A percentile compares a stretch with the other conserved stretches of the same genome.
phyloP scores from a whole-genome alignment of 2,113 vertebrate genomes.

The Datnioides undecimradiatus region DNA sequence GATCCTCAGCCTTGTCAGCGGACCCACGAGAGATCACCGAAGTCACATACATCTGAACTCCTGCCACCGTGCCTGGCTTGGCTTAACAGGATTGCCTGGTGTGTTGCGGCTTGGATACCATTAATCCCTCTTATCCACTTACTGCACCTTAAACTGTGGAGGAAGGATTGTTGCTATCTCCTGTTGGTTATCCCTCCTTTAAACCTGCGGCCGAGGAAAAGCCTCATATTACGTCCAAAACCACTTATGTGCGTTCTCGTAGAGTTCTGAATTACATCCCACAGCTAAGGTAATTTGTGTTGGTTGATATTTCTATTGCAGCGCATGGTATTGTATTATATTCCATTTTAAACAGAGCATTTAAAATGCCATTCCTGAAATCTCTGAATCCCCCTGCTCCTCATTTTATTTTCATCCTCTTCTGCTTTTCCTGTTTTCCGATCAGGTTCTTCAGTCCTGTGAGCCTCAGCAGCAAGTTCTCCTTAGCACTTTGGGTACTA shows the following conservation, averaged over 20 bases:
- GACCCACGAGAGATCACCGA: slow-evolving; percentile 32
- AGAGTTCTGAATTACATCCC: not conserved
- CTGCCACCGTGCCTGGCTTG: slow-evolving; percentile 16
- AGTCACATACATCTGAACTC: slow-evolving; percentile 34
- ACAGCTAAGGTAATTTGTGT: not conserved
- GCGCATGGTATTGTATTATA: not conserved
- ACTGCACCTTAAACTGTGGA: slow-evolving; percentile 68
- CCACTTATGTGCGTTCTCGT: slow-evolving; percentile 1
- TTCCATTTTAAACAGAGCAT: not conserved
- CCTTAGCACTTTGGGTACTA: not conserved
- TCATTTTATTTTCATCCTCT: not conserved
- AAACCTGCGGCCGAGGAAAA: slow-evolving; percentile 26
- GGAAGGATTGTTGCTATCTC: slow-evolving; percentile 45
- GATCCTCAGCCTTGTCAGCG: slow-evolving; percentile 37
- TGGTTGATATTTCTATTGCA: not conserved
- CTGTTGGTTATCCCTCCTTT: slow-evolving; percentile 22
- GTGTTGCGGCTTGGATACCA: slow-evolving; percentile 61
- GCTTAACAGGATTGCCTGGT: slow-evolving; percentile 73
- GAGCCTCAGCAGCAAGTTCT: too few species aligned
- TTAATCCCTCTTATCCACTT: slow-evolving; percentile 78
- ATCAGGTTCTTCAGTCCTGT: not conserved
- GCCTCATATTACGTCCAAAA: slow-evolving; percentile 1
- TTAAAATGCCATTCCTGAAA: not conserved
- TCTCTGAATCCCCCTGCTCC: not conserved
- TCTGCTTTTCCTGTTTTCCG: not conserved